Conservation (phyloP, 2,113 vertebrate genomes). For the Smithornis capensis region DNA sequence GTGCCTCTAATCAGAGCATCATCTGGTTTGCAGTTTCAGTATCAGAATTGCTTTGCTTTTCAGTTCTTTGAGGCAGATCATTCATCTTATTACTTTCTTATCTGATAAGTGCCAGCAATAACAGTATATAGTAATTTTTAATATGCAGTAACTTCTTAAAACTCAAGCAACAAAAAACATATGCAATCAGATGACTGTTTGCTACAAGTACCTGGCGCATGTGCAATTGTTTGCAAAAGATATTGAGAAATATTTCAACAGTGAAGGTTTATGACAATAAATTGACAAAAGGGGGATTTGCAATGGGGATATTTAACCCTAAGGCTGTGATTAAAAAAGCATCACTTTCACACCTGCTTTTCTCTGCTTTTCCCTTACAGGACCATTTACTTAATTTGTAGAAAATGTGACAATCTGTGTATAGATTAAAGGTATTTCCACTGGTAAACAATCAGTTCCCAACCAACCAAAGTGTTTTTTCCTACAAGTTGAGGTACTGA, state of each 20-base stretch:
- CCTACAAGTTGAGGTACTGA: neutral
- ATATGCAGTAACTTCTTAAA: conserved; percentile 25
- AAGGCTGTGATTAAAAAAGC: neutral
- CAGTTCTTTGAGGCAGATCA: conserved; percentile 34
- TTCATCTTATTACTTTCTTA: conserved; percentile 44
- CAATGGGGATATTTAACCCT: neutral
- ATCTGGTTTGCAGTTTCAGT: conserved; percentile 53
- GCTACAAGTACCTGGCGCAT: neutral
- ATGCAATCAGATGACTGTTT: neutral
- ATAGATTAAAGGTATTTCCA: neutral
- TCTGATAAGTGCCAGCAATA: conserved; percentile 25
- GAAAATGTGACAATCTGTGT: neutral
- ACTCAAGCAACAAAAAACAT: neutral
- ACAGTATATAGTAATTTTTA: conserved; percentile 37
- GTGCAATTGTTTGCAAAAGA: neutral
- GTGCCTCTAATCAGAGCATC: neutral
- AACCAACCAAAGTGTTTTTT: neutral
- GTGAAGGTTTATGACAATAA: neutral
- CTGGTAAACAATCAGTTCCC: neutral
- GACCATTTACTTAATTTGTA: neutral
- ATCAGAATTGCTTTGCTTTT: conserved; percentile 54
- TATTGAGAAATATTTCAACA: neutral
- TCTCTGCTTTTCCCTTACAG: neutral
- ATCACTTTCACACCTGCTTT: neutral
- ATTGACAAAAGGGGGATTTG: neutral